Base-by-base conservation (phyloP, 2,797 vertebrate genomes). In the Anguilla marmorata region DNA sequence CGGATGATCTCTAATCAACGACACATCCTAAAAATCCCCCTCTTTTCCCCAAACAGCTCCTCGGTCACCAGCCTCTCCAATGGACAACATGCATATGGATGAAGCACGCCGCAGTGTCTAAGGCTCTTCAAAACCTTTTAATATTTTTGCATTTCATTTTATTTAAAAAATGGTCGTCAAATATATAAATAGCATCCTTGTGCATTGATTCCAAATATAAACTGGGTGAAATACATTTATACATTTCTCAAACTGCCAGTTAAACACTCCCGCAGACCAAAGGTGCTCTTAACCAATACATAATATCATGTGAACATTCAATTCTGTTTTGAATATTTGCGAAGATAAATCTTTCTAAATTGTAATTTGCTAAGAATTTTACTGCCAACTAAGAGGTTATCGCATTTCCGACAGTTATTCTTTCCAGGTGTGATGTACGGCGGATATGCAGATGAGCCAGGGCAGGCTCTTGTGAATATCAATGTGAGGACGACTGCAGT, bases 1-100 rank as follows among this genome's bases (percentile, higher is more conserved):
- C 93, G 94, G 94, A 94, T 95, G 93, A 91, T 90, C 93, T 89
- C 90, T 95, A 95, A 95, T 94, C 93, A 94, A 92, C 92, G 93
- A 94, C 94, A 93, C 90, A 92, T 93, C 92, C 89, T 93, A 33
- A 33, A 93, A 16, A 95, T 94, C 93, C 92, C 91, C 5, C 92
- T n/a, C 89, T 45, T 88, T 92, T 94, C 92, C 94, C 91, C 89
- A 92, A 91, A 91, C 93, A 89, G 87, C 91, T 86, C 90, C 88
- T 91, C 90, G 93, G 93, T 89, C 89, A 89, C 19, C 79, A 14
- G 87, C 74, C 52, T 89, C 48, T 84, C 66, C 74, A 72, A 33
- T 9, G 27, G n/a, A 72, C 3, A n/a, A 33, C n/a, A 19, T 72
- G 12, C 2, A 11, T 41, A 21, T 21, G 74, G 24, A 79, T 74